Base-by-base conservation (phyloP, 2,797 vertebrate species). In the Acomys russatus region DNA sequence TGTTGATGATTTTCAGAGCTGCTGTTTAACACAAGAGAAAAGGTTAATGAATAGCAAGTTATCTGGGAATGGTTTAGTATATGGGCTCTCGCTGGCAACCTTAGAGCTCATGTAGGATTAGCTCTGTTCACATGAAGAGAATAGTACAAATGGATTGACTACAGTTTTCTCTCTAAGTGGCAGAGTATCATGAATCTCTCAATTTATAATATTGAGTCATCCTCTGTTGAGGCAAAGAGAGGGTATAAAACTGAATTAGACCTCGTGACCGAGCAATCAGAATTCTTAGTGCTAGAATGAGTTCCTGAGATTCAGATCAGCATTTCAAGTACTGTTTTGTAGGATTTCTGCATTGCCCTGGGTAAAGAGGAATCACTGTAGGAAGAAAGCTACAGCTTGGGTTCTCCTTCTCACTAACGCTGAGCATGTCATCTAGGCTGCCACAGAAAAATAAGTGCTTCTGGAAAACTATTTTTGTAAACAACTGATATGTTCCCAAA, bases 1-100 rank as follows among this genome's bases (percentile, higher is more conserved):
- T 97, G 92, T 0, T 23, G 80, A 78, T 97, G 88, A 92, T 97
- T 97, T 95, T 88, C 97, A 96, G 96, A 96, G 93, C 90, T 97
- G 97, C 97, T 98, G 88, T 97, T 98, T 96, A 97, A 98, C 97
- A 96, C 97, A 90, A 95, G 95, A 85, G 68, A 96, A 88, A 94
- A 97, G 87, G 78, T 35, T 96, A 71, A 96, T 97, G 96, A 97
- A 90, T 96, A 98, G 90, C 0, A 30, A 66, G 95, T 96, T 94
- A 95, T 93, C 96, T 88, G 83, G 79, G 54, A 85, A 86, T 88
- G 88, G 38, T 96, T 96, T 96, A 76, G 6, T 1, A 38, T 54
- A 97, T 91, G 95, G 61, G 9, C 92, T 44, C 86, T 80, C 87
- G 22, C 94, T 96, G 51, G 68, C 95, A 93, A 88, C 92, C 96